Evolutionary conservation across 1,140 invertebrate genomes (phyloP), one percentile per base, ranked within the genome.

Genomic region (Muscidifurax raptorellus): DNA sequence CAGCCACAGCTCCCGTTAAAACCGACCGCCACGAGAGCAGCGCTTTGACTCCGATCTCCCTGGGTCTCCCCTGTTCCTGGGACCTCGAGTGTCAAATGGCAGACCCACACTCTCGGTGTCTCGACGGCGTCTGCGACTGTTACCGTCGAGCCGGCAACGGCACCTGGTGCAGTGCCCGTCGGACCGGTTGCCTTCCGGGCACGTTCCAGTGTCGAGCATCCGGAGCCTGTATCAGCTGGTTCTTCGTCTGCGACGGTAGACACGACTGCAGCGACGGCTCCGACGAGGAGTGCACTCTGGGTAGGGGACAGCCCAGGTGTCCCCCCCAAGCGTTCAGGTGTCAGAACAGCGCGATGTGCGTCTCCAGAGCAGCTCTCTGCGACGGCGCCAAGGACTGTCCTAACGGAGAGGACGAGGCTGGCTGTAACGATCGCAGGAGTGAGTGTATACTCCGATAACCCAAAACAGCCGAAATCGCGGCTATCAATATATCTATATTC

Each of bases 231-330:
- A 98, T 99, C 88, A 97, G 96, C 87, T 96, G 96, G 95, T 97
- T 97, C 92, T 99, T 98, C 93, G 96, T 98, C 0, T 99, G 98
- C 92, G 98, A 99, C 91, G 97, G 97, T n/a, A 95, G 97, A 86
- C 94, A 95, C 80, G 97, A 98, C 90, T 98, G 98, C 90, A 92
- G 94, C 4, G 98, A 98, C 90, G 96, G 95, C 18, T 97, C 96
- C 0, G 97, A 98, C 90, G 97, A 98, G 91, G 95, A 95, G 88
- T 97, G 96, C 89, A 90, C 89, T 47, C 90, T 90, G 7, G 83
- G 81, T 71, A n/a, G 74, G 82, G 36, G 12, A n/a, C 18, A 32
- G 79, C 10, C 79, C 27, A 18, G 44, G 0, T 94, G 94, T 86
- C 94, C 94, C 2, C n/a, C 77, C 4, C 94, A 96, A 86, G 94